phyloP scores from a whole-genome alignment of 1,140 invertebrate genomes.

The Bicyclus anynana region DNA sequence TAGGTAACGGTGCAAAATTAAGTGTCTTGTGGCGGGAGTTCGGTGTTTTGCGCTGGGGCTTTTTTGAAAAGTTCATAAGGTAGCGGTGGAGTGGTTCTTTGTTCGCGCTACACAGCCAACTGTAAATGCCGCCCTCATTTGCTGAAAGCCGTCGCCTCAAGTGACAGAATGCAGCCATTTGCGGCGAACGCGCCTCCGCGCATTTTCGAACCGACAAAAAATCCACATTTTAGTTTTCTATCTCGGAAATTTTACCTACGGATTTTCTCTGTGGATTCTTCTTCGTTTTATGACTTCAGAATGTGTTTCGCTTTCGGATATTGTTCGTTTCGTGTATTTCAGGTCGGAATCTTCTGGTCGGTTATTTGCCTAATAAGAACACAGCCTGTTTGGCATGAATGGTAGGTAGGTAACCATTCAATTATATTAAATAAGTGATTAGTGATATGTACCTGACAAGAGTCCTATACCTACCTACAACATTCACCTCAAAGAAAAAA shows the following conservation, averaged over 20 bases:
- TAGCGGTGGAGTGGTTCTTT: slow-evolving; percentile 2
- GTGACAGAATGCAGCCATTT: slow-evolving; percentile 8
- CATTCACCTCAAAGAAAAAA: no score
- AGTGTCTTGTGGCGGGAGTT: background rate
- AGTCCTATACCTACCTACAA: no score
- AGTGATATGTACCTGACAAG: no score
- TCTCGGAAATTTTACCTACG: background rate
- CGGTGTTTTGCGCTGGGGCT: background rate
- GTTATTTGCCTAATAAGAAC: no score
- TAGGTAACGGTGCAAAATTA: background rate
- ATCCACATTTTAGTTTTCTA: background rate
- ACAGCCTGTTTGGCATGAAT: no score
- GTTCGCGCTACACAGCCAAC: slow-evolving; percentile 9
- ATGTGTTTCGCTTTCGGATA: background rate
- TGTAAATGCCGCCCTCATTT: slow-evolving; percentile 8
- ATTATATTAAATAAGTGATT: no score
- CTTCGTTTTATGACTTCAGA: background rate
- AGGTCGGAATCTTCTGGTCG: background rate
- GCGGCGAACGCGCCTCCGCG: background rate
- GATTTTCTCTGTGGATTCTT: background rate
- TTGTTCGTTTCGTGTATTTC: background rate
- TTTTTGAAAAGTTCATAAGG: slow-evolving; percentile 2
- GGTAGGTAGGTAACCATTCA: no score
- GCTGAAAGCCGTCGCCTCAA: slow-evolving; percentile 8
- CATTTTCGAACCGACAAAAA: background rate